These are phyloP conservation scores for Liopterus haemorrhoidalis DNA, from an alignment of 2,888 invertebrate species.

Conservation along the genomic window DNA sequence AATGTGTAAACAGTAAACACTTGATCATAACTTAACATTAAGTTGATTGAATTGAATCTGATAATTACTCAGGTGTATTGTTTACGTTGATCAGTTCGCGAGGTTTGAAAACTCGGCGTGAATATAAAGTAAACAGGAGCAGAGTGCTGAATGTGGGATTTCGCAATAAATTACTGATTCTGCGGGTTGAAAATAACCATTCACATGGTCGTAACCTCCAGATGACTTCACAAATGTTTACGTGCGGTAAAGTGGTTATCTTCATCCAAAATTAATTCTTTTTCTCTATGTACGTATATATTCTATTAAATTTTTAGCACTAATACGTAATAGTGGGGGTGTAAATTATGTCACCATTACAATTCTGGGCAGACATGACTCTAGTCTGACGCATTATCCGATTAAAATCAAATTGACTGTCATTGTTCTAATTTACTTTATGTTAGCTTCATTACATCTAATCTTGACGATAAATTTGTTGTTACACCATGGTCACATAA, in stretches of 20 bases:
- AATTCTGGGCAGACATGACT: constrained; percentile 30
- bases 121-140: too few species aligned
- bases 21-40: too few species aligned
- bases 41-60: constrained; percentile 29
- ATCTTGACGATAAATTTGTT: constrained; percentile 22
- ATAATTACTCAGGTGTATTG: constrained; percentile 20
- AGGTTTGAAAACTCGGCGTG: too few species aligned
- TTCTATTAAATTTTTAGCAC: not conserved
- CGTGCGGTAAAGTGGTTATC: constrained; percentile 7
- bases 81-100: too few species aligned
- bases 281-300: constrained; percentile 20
- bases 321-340: constrained; percentile 25
- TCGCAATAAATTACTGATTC: too few species aligned
- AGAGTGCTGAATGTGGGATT: too few species aligned
- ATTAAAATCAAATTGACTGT: constrained; percentile 43
- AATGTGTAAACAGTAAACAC: too few species aligned
- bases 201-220: too few species aligned
- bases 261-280: constrained; percentile 19
- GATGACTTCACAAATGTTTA: constrained; percentile 17
- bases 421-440: constrained; percentile 34
- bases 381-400: constrained; percentile 37
- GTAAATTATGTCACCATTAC: constrained; percentile 29
- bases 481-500: constrained; percentile 18
- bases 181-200: too few species aligned
- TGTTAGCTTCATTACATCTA: constrained; percentile 22